Base-by-base conservation (phyloP, 2,888 invertebrate species). In the Drosophila prolongata region DNA sequence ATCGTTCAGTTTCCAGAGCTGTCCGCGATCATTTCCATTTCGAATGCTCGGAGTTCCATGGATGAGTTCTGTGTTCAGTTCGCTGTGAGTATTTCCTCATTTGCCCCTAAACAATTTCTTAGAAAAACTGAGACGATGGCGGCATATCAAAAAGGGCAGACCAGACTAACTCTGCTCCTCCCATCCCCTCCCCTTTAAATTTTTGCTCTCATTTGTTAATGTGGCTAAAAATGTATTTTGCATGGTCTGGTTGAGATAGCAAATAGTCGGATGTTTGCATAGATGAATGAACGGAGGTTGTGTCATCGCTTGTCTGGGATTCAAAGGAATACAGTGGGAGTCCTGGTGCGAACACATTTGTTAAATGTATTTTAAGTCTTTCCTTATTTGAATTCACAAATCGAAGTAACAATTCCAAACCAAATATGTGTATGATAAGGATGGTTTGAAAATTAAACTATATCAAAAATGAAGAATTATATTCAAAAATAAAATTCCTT, bases 171-270 rank as follows among this genome's bases (percentile, higher is more conserved):
- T 50, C 14, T 37, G 46, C 35, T 46, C 27, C 57, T 14, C 50
- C 34, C n/a, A 47, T 24, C n/a, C 35, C 11, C n/a, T 16, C 58
- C 53, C 55, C 60, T 64, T 64, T 14, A 53, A 57, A 60, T 64
- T 75, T 30, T 58, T 78, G 85, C 81, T 84, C 75, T 65, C 59
- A 73, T 81, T 81, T 73, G 57, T 70, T 77, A 83, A 73, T 64
- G 74, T 69, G 66, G 71, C 86, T 85, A 75, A 38, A 64, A 62
- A 56, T 52, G 64, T 69, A 80, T 86, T 86, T 81, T 77, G 87
- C 87, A 83, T 77, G 57, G 72, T 55, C 60, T 47, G 42, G 9
- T 16, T 16, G 16, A 16, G 16, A 16, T 16, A 16, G 16, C 16
- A 16, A 16, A 16, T 16, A 16, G 1, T n/a, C n/a, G n/a, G n/a